Base-by-base conservation (phyloP, 2,797 vertebrate genomes). In the Jordanella pulchra region DNA sequence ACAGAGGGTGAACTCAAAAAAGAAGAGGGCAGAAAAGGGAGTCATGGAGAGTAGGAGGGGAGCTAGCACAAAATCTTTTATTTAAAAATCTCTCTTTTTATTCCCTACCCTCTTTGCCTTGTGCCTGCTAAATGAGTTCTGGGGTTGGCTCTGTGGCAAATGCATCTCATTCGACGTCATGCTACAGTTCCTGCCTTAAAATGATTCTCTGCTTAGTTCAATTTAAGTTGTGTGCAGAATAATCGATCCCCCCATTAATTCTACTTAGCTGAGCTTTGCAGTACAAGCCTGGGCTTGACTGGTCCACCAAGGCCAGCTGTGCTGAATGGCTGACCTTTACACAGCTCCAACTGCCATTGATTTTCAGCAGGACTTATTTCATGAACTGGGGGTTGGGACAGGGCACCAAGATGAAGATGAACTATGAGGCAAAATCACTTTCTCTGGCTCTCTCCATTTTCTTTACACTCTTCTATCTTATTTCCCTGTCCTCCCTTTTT, bases 331-430 rank as follows among this genome's bases (percentile, higher is more conserved):
- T 95, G 94, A 95, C 94, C 94, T 95, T 95, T 94, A 94, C 91
- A 92, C 78, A 84, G 89, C 92, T 93, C 78, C 85, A 84, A 86
- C 90, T 86, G 81, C 85, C 93, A 95, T 95, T 94, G 94, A 95
- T 95, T 95, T 95, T 94, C 91, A 91, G 91, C 90, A 93, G 93
- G 93, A 95, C 93, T 94, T 95, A 94, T 95, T 94, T 95, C 92
- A 95, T 95, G 93, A 94, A 91, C 87, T 89, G 91, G 92, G 93
- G 87, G 92, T 89, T 86, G 87, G 92, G 93, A 95, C 93, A 92
- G 92, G 90, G 86, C 89, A 82, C 79, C 77, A 72, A 94, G 94
- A 95, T 95, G 94, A 95, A 95, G 94, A 95, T 94, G 94, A 94
- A 95, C 93, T 94, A 93, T 87, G 93, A 91, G 91, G 89, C 84